Base-by-base conservation (phyloP, 2,113 vertebrate genomes). In the Atlantisia rogersi region DNA sequence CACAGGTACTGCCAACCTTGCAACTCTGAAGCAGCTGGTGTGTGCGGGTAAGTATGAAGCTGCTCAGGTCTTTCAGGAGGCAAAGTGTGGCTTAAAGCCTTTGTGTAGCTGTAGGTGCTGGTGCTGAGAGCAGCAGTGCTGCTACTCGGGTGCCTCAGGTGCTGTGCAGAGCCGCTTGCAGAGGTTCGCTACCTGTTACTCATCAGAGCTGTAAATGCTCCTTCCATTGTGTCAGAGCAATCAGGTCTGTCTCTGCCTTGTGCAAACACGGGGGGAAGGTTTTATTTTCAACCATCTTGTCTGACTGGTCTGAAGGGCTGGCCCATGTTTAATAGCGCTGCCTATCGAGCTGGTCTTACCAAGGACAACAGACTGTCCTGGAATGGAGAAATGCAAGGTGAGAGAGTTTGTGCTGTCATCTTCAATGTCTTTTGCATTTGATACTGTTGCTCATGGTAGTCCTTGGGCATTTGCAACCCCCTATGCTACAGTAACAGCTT, bases 81-180 rank as follows among this genome's bases (percentile, higher is more conserved):
- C 22, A 31, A 60, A 37, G 8, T 24, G 8, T 2, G 12, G 32
- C 42, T 68, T 55, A 64, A 68, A 92, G 63, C 53, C 16, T 70
- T 50, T 24, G 13, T 24, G 56, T n/a, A 4, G 8, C 20, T 6
- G 26, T 20, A 75, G 67, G 58, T 14, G 39, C 20, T 59, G 16
- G 37, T 86, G 53, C 63, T 6, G 58, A 68, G 48, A 46, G 63
- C 5, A 63, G 29, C 18, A 24, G 15, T 62, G 24, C 28, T 55
- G 8, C 0, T 26, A 32, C 15, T 25, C 0, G 0, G 12, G 39
- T 84, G 52, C 22, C 56, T 25, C 0, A 0, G 12, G 39, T 84
- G 52, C 22, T 56, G 5, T 1, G 19, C 11, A 46, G 44, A 77
- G n/a, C 77, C 86, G 19, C 28, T 73, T 25, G 11, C 80, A 86